Conservation (phyloP, 2,888 invertebrate species). For the Melikaiella ostensackeni region DNA sequence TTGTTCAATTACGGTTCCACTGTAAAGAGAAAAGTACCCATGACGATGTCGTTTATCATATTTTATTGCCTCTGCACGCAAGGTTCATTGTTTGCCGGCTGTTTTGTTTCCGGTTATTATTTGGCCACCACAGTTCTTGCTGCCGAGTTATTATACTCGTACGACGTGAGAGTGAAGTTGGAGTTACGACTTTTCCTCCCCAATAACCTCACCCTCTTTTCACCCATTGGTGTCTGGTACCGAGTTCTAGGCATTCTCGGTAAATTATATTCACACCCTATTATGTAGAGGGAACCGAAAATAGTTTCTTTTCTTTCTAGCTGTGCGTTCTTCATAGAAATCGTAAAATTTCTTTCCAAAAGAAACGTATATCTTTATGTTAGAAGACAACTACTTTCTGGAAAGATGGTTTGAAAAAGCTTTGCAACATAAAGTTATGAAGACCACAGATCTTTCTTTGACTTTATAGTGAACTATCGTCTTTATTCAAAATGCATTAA, state of each 20-base stretch:
- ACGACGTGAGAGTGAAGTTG: constrained; percentile 33
- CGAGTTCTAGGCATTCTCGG: background rate
- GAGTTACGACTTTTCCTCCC: constrained; percentile 27
- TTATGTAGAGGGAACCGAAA: background rate
- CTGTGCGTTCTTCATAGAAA: background rate
- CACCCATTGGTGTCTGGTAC: background rate
- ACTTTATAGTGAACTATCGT: constrained; percentile 32
- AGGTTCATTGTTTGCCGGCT: constrained; percentile 68
- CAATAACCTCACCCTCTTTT: constrained; percentile 20
- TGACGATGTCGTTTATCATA: constrained; percentile 69
- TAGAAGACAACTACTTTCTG: background rate
- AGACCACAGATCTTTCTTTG: constrained; percentile 26
- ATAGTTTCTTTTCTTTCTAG: background rate
- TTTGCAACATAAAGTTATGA: constrained; percentile 15
- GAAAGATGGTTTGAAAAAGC: background rate
- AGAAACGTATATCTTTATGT: background rate
- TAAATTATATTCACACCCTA: background rate
- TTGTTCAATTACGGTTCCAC: constrained; percentile 50
- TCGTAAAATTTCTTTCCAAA: background rate
- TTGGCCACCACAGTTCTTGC: constrained; percentile 51
- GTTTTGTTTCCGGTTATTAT: constrained; percentile 72
- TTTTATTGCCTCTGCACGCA: constrained; percentile 69
- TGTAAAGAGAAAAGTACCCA: constrained; percentile 62
- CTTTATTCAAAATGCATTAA: constrained; percentile 40
- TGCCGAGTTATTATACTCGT: constrained; percentile 30